Conservation (phyloP, 2,888 invertebrate species). For the Drosophila multiciliata region DNA sequence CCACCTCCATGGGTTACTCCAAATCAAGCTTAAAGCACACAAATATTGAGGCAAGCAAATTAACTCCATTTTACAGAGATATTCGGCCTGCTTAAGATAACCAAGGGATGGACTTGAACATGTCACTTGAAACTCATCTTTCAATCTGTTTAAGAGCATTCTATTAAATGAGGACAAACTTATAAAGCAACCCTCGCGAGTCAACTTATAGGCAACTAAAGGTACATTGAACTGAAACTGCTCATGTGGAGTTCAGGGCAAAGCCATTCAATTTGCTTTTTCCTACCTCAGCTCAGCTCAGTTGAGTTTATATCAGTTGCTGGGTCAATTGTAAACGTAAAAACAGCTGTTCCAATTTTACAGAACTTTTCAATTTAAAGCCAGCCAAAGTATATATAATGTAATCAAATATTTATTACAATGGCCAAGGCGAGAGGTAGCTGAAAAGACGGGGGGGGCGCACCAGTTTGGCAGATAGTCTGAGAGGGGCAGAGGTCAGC, state of each 20-base stretch:
- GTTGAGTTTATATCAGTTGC: slow-evolving; percentile 39
- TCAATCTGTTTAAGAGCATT: background rate
- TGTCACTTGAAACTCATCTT: background rate
- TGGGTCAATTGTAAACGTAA: slow-evolving; percentile 65
- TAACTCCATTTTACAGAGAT: background rate
- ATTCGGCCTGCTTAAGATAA: background rate
- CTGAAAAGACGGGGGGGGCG: slow-evolving; percentile 12
- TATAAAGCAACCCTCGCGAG: slow-evolving; percentile 24
- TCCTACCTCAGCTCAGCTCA: slow-evolving; percentile 45
- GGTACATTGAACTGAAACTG: slow-evolving; percentile 72
- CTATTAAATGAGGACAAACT: background rate
- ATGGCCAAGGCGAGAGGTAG: slow-evolving; percentile 43
- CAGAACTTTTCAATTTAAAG: slow-evolving; percentile 55
- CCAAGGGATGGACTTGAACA: too few species aligned
- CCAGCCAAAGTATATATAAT: slow-evolving; percentile 50
- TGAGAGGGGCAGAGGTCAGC: background rate
- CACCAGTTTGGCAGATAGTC: slow-evolving; percentile 14
- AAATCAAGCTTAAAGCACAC: background rate
- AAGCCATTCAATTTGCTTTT: slow-evolving; percentile 71
- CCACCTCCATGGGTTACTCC: slow-evolving; percentile 10
- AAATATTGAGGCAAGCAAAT: background rate
- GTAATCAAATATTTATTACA: slow-evolving; percentile 78
- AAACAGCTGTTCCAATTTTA: slow-evolving; percentile 62
- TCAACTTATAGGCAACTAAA: slow-evolving; percentile 34
- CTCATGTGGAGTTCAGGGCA: slow-evolving; percentile 58